Percentiles rank a stretch among this genome's conserved stretches.
phyloP scores from a whole-genome alignment of 2,113 vertebrate genomes.

The Anthoscopus minutus region DNA sequence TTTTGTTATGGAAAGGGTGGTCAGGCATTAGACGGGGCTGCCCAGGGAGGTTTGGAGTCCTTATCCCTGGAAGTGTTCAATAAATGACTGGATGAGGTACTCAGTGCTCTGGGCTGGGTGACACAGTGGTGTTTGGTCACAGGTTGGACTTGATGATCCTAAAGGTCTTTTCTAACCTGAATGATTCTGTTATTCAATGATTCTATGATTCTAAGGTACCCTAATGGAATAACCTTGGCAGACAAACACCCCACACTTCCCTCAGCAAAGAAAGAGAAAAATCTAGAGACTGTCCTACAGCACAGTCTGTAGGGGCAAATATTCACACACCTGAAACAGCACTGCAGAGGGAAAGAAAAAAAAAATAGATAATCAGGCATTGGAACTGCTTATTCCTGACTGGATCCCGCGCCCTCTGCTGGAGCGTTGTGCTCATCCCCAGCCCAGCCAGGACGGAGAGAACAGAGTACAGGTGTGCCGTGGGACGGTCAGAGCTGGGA shows the following conservation, averaged over 20 bases:
- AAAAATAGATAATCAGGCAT: neutral
- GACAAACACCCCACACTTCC: neutral
- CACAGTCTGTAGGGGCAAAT: neutral
- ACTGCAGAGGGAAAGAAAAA: neutral
- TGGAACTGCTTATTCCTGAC: neutral
- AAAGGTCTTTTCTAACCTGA: neutral
- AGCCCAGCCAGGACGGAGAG: neutral
- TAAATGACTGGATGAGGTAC: neutral
- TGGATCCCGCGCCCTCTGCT: constrained; percentile 16
- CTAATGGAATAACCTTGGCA: neutral
- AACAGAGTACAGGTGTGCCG: too few relatives aligned
- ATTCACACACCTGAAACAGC: neutral
- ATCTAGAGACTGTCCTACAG: neutral
- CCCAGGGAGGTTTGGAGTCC: fast-evolving
- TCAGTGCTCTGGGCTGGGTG: neutral
- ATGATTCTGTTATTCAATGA: neutral
- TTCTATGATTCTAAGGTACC: neutral
- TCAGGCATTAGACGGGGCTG: neutral
- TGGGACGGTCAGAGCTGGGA: neutral
- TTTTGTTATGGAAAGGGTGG: fast-evolving
- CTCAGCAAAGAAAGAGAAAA: neutral
- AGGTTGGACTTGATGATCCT: neutral
- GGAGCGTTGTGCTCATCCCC: neutral
- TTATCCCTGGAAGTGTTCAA: too few relatives aligned
- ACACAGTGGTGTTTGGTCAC: neutral